Percentiles rank a stretch among this genome's conserved stretches.
phyloP scores from a whole-genome alignment of 2,113 vertebrate genomes.

The Stegostoma tigrinum region DNA sequence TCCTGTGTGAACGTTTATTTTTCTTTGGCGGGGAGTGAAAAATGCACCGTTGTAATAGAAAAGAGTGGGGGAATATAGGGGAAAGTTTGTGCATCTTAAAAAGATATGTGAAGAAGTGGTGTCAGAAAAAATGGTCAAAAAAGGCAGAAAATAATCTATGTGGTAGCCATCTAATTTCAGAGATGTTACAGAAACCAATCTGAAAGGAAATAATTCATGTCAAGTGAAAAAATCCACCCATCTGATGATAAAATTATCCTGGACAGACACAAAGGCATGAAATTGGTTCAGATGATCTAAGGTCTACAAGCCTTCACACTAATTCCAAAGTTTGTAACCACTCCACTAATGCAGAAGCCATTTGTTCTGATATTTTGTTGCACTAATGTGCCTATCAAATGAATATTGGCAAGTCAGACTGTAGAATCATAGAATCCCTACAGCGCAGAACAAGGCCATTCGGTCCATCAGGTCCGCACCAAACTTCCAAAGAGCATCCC shows the following conservation, averaged over 20 bases:
- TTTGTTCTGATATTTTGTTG: background rate
- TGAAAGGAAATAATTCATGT: background rate
- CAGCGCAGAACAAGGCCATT: no score
- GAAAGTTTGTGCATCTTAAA: background rate
- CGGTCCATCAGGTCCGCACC: no score
- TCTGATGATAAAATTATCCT: background rate
- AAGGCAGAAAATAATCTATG: background rate
- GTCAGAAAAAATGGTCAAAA: background rate
- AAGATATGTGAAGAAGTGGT: background rate
- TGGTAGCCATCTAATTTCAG: background rate
- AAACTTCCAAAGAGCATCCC: no score
- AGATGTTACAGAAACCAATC: background rate
- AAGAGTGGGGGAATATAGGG: background rate
- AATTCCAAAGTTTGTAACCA: background rate
- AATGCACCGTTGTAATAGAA: background rate
- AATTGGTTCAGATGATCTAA: background rate
- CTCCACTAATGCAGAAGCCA: background rate
- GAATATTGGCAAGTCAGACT: background rate
- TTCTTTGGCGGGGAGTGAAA: background rate
- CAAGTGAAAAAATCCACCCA: background rate
- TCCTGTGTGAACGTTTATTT: conserved; percentile 14
- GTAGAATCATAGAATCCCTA: no score
- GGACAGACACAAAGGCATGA: background rate
- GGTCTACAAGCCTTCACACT: background rate
- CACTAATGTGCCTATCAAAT: background rate